These are phyloP conservation scores for Drosophila prostipennis DNA, from an alignment of 2,888 invertebrate species.

Conservation along the genomic window DNA sequence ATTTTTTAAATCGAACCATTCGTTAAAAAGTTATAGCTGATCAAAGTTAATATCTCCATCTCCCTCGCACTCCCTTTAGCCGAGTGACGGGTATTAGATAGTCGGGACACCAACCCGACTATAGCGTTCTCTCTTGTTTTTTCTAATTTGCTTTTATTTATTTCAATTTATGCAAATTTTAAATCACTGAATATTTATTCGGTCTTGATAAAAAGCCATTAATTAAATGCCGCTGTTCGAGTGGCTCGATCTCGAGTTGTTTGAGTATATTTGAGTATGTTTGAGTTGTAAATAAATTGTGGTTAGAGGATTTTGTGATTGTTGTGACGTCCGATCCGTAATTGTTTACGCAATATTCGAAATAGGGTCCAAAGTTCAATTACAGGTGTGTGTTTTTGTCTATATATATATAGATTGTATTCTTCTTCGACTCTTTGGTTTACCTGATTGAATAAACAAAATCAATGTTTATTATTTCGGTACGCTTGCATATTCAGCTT, in stretches of 20 bases:
- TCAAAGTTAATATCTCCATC: too few species aligned
- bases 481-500: slow-evolving; percentile 28
- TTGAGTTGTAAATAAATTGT: slow-evolving; percentile 50
- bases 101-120: too few species aligned
- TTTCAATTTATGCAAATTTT: slow-evolving; percentile 68
- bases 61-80: too few species aligned
- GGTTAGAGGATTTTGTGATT: slow-evolving; percentile 31
- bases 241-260: slow-evolving; percentile 45
- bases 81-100: too few species aligned
- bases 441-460: slow-evolving; percentile 39
- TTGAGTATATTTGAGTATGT: slow-evolving; percentile 42
- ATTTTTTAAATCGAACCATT: too few species aligned
- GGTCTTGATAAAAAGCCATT: slow-evolving; percentile 60
- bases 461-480: slow-evolving; percentile 39
- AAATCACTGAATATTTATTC: slow-evolving; percentile 52
- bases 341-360: slow-evolving; percentile 41
- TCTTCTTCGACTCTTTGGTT: slow-evolving; percentile 11
- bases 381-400: slow-evolving; percentile 19
- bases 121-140: too few species aligned
- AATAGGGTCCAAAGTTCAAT: slow-evolving; percentile 23
- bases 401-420: not conserved
- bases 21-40: too few species aligned
- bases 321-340: slow-evolving; percentile 30
- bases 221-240: slow-evolving; percentile 59
- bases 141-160: slow-evolving; percentile 47